Evolutionary conservation across 2,113 vertebrate species (phyloP), one percentile per base, ranked within the genome.

Genomic region (Regulus satrapa): DNA sequence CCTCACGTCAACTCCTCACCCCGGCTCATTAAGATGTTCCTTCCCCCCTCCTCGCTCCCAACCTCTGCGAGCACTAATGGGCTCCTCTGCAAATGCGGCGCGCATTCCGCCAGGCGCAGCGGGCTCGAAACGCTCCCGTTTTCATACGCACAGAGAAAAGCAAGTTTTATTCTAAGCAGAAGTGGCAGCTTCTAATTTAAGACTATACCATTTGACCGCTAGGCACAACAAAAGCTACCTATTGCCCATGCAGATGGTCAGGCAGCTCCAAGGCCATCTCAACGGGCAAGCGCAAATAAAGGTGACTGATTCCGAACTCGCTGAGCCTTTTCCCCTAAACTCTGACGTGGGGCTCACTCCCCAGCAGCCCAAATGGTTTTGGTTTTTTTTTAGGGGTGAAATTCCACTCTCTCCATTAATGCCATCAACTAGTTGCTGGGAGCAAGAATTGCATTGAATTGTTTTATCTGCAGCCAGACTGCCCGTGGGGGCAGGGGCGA

Each of bases 191-290:
- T 92, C 94, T 87, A 79, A 93, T 94, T 96, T 93, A 94, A 93
- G 93, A 64, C 69, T 48, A 10, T 18, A 26, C 38, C 63, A 48
- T 41, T 85, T 94, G 89, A 85, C 94, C 72, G 59, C 78, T 9
- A 83, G 77, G 90, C 95, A 91, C 92, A 95, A 97, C 81, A 97
- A 95, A 71, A 96, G 90, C 83, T 66, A 95, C 86, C 85, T 93
- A 72, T 74, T 92, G 90, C 85, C 85, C 89, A 92, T 16, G 43
- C n/a, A 45, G 48, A 52, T 89, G 87, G 54, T 63, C 54, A 56
- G 64, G 3, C 82, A 89, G 86, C 77, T 77, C 56, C 4, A 61
- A 89, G 8, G 68, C 38, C n/a, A 11, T 29, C 48, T 51, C 72
- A 16, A 8, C 0, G 7, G 19, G 62, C 40, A 71, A 31, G 6